phyloP scores from a whole-genome alignment of 2,797 vertebrate genomes.

The Brotula barbata region DNA sequence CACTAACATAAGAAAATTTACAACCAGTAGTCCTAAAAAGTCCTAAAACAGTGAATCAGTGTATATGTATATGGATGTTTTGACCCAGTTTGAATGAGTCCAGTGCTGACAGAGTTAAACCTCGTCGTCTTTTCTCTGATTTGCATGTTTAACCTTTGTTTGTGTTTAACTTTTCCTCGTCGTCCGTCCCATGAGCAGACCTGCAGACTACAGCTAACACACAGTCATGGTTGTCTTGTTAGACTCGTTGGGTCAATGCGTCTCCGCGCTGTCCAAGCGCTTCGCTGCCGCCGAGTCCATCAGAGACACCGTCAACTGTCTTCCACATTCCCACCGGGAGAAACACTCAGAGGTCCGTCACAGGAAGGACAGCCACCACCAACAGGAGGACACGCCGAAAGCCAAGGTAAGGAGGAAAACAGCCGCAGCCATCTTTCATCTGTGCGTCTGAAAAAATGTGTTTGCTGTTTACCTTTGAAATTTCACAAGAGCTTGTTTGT shows the following conservation, averaged over 20 bases:
- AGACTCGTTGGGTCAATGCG: slow-evolving; percentile 81
- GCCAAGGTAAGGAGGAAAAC: slow-evolving; percentile 63
- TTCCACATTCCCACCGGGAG: slow-evolving; percentile 75
- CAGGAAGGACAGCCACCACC: slow-evolving; percentile 74
- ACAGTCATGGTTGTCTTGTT: slow-evolving; percentile 53
- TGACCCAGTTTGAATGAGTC: too few relatives aligned
- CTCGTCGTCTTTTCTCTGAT: slow-evolving; percentile 26
- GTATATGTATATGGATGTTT: too few relatives aligned
- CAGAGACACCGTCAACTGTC: slow-evolving; percentile 69
- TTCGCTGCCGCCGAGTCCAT: slow-evolving; percentile 75
- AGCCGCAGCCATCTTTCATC: not conserved
- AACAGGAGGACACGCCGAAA: slow-evolving; percentile 74
- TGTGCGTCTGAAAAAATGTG: slow-evolving; percentile 6
- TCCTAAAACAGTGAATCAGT: too few relatives aligned
- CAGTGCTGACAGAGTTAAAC: slow-evolving; percentile 47
- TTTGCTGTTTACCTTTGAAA: slow-evolving; percentile 12
- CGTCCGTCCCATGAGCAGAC: slow-evolving; percentile 25
- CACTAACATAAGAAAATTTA: too few relatives aligned
- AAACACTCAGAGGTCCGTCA: slow-evolving; percentile 77
- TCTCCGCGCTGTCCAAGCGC: slow-evolving; percentile 79
- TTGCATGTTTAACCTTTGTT: slow-evolving; percentile 61
- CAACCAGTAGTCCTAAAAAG: too few relatives aligned
- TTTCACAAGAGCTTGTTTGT: slow-evolving; percentile 3
- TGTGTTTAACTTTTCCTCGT: slow-evolving; percentile 41
- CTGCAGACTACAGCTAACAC: slow-evolving; percentile 28